phyloP scores from a whole-genome alignment of 2,113 vertebrate species.

The Patagioenas fasciata region DNA sequence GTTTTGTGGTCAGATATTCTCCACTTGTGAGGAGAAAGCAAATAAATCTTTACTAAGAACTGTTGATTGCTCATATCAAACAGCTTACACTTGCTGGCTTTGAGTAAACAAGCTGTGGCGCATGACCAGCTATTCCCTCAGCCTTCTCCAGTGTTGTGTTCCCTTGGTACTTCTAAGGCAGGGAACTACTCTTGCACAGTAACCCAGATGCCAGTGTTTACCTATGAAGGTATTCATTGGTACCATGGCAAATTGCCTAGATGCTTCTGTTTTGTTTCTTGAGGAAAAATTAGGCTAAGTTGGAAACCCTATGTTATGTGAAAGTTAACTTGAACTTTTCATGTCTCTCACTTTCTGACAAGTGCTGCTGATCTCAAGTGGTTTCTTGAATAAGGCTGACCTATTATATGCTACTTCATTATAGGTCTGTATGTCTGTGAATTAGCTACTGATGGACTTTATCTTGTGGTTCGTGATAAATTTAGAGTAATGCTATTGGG shows the following conservation, averaged over 20 bases:
- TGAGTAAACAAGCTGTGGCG: not conserved
- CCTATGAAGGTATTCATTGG: not conserved
- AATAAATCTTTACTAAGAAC: not conserved
- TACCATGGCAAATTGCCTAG: not conserved
- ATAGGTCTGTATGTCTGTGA: not conserved
- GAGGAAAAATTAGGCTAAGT: not conserved
- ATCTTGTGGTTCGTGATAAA: not conserved
- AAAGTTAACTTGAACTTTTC: not conserved
- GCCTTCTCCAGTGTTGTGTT: not conserved
- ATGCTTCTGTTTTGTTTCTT: not conserved
- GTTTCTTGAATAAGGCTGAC: not conserved
- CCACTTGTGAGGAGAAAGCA: not conserved
- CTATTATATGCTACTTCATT: not conserved
- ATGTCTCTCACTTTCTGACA: not conserved
- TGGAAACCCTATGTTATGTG: not conserved
- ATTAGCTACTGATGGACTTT: not conserved
- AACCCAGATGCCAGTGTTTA: not conserved
- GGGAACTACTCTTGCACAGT: not conserved
- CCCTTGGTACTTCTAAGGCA: not conserved
- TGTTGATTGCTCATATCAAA: not conserved
- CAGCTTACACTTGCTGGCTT: not conserved
- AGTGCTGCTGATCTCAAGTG: not conserved
- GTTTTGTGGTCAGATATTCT: not conserved
- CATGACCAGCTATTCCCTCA: rapidly evolving
- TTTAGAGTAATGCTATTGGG: not conserved